phyloP scores from a whole-genome alignment of 2,888 invertebrate species.

The Acleris laterana region DNA sequence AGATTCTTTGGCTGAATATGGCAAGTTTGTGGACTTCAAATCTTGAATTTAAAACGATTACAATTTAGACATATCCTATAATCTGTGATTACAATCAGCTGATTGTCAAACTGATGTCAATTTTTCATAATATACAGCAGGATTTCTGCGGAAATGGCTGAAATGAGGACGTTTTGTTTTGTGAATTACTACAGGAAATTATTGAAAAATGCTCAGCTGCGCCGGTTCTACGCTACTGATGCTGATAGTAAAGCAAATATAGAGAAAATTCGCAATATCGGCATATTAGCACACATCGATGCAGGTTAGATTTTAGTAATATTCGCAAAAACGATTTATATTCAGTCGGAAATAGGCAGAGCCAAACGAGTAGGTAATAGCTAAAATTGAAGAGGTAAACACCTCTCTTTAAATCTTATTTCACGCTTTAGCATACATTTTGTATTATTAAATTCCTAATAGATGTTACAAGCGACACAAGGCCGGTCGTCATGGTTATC shows the following conservation, averaged over 20 bases:
- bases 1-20: neutral
- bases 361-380: no score
- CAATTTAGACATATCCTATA: no score
- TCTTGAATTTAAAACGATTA: conserved; percentile 1
- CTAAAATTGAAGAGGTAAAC: no score
- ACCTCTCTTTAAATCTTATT: no score
- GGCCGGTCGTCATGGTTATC: no score
- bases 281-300: conserved; percentile 97
- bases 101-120: conserved; percentile 23
- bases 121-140: conserved; percentile 7
- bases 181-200: conserved; percentile 69
- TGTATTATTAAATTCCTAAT: no score
- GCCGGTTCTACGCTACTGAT: conserved; percentile 53
- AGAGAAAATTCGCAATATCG: conserved; percentile 92
- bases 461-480: no score
- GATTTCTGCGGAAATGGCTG: conserved; percentile 26
- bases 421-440: no score
- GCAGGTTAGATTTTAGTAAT: conserved; percentile 86
- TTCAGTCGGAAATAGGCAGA: neutral
- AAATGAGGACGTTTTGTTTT: conserved; percentile 62
- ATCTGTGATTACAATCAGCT: conserved; percentile 21
- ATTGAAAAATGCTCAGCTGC: conserved; percentile 57
- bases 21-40: neutral
- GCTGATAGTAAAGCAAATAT: conserved; percentile 48
- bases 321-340: neutral